Conservation (phyloP, 2,888 invertebrate species). For the Argynnis bischoffii region DNA sequence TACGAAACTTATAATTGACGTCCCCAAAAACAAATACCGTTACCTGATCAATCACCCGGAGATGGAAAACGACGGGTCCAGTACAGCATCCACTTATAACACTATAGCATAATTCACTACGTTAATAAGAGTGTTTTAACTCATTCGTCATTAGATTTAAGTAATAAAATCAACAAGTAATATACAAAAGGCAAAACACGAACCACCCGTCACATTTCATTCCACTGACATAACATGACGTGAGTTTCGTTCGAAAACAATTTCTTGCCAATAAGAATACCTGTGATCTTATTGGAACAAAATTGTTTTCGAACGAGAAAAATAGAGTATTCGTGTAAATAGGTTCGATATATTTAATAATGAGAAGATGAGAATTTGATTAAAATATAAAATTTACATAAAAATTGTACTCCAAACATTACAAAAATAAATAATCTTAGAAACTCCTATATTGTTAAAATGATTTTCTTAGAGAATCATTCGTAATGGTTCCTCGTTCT, state of each 20-base stretch:
- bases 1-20: constrained; percentile 48
- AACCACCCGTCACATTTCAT: constrained; percentile 70
- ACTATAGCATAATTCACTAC: constrained; percentile 63
- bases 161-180: constrained; percentile 76
- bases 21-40: constrained; percentile 79
- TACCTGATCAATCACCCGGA: constrained; percentile 67
- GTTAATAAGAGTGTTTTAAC: constrained; percentile 53
- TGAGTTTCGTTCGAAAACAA: constrained; percentile 44
- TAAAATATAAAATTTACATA: no score
- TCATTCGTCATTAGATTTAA: constrained; percentile 60
- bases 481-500: no score
- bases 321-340: no score
- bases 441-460: no score
- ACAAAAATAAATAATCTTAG: no score
- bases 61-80: constrained; percentile 50
- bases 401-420: no score
- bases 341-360: no score
- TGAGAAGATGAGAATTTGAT: no score
- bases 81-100: constrained; percentile 48
- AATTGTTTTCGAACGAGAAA: not conserved
- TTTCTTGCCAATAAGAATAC: not conserved
- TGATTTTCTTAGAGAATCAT: no score
- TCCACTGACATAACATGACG: constrained; percentile 50
- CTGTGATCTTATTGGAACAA: not conserved
- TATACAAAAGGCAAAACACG: constrained; percentile 70